These are phyloP conservation scores for Koerneria pararmatus DNA, from an alignment of 2,888 invertebrate species.

Conservation along the genomic window DNA sequence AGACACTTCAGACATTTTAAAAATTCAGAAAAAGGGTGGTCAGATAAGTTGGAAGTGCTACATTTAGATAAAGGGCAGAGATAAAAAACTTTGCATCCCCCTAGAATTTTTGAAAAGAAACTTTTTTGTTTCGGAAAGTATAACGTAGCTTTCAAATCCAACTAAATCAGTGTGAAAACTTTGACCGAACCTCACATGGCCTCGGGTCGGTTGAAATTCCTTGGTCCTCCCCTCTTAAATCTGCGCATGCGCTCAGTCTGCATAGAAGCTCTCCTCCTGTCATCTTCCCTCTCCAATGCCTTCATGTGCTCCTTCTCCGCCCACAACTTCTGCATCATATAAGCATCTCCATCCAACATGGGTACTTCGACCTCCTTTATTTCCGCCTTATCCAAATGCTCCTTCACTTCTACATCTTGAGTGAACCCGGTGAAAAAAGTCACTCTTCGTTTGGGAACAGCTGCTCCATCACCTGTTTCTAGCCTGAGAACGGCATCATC, in stretches of 20 bases:
- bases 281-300: slow-evolving; percentile 30
- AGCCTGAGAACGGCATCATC: slow-evolving; percentile 74
- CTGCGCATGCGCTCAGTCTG: slow-evolving; percentile 35
- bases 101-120: too few species aligned
- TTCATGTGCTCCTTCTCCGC: slow-evolving; percentile 51
- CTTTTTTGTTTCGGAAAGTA: too few species aligned
- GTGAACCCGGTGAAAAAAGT: slow-evolving; percentile 53
- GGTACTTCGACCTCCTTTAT: slow-evolving; percentile 55
- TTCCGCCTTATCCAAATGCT: slow-evolving; percentile 42
- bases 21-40: too few species aligned
- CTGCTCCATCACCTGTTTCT: slow-evolving; percentile 77
- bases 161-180: too few species aligned
- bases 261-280: slow-evolving; percentile 13
- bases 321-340: slow-evolving; percentile 57
- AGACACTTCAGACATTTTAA: too few species aligned
- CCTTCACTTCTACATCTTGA: slow-evolving; percentile 41
- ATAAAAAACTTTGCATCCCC: too few species aligned
- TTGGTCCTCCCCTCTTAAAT: slow-evolving; percentile 37
- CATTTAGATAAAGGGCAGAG: too few species aligned
- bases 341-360: slow-evolving; percentile 55
- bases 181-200: too few species aligned
- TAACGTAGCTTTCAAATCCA: too few species aligned
- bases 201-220: slow-evolving; percentile 38
- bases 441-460: slow-evolving; percentile 44
- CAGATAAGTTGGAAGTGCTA: too few species aligned